Percentiles rank a stretch among this genome's conserved stretches.
phyloP scores from a whole-genome alignment of 2,113 vertebrate genomes.

The Platichthys stellatus region DNA sequence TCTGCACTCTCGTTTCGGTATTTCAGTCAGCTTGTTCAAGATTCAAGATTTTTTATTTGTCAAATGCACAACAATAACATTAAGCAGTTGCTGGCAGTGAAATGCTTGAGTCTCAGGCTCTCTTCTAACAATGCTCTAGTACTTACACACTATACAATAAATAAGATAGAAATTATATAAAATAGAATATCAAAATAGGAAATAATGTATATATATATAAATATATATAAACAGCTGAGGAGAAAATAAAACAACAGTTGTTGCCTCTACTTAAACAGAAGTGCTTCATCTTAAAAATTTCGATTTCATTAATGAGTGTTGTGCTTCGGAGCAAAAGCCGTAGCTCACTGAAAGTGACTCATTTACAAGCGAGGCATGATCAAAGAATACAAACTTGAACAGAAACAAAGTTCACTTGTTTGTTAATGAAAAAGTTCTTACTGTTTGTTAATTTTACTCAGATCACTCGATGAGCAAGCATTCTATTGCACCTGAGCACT shows the following conservation, averaged over 20 bases:
- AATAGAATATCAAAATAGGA: too few relatives aligned
- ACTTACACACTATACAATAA: too few relatives aligned
- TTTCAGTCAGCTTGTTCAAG: neutral
- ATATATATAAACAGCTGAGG: too few relatives aligned
- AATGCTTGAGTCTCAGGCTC: too few relatives aligned
- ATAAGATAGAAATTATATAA: too few relatives aligned
- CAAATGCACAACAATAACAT: too few relatives aligned
- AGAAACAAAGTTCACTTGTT: neutral
- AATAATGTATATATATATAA: too few relatives aligned
- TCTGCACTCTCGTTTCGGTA: neutral
- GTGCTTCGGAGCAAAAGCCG: neutral
- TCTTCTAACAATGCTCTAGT: too few relatives aligned
- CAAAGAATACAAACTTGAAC: neutral
- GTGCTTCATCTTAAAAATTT: neutral
- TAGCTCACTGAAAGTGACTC: neutral
- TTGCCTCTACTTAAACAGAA: neutral
- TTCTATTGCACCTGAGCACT: neutral
- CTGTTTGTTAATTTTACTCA: neutral
- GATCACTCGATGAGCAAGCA: neutral
- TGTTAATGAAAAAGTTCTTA: too few relatives aligned
- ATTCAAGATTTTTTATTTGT: too few relatives aligned
- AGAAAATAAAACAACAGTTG: too few relatives aligned
- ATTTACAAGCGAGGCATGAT: neutral
- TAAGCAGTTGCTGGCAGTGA: too few relatives aligned
- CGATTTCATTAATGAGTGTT: neutral